Base-by-base conservation (phyloP, 2,888 invertebrate species). In the Melikaiella ostensackeni region DNA sequence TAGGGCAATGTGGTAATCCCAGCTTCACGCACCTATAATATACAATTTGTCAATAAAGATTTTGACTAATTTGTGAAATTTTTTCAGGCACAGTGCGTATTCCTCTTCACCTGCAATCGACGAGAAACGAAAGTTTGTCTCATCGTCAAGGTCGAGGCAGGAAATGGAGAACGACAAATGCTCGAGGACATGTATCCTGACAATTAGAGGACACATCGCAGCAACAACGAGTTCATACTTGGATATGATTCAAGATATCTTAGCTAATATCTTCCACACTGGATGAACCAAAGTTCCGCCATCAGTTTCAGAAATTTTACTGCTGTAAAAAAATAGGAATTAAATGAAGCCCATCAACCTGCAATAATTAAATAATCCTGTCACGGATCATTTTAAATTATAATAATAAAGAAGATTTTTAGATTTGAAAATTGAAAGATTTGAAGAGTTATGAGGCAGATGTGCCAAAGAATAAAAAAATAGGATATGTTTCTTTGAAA, bases 1-100 rank as follows among this genome's bases (percentile, higher is more conserved):
- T n/a, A n/a, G n/a, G n/a, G n/a, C n/a, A n/a, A n/a, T n/a, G n/a
- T n/a, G n/a, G n/a, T n/a, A n/a, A n/a, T n/a, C n/a, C n/a, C n/a
- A n/a, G n/a, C n/a, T n/a, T n/a, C n/a, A n/a, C n/a, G n/a, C n/a
- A n/a, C n/a, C n/a, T n/a, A n/a, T n/a, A n/a, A n/a, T n/a, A n/a
- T n/a, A n/a, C n/a, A 4, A 30, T 3, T 30, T 4, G 2, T 30
- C 30, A 8, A 55, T 59, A 24, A 59, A 59, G 5, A 59, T 59
- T 27, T 27, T 27, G 11, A 59, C 24, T 27, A 59, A 24, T 5
- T 59, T 27, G 13, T 24, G 13, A 1, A 21, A 3, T 21, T n/a
- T n/a, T 59, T 59, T 13, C 27, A 92, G 92, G 92, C 79, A 91
- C 92, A 38, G 89, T 91, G 77, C 87, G 91, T 80, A 88, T 92